Conservation (phyloP, 2,113 vertebrate species). For the Mola mola region DNA sequence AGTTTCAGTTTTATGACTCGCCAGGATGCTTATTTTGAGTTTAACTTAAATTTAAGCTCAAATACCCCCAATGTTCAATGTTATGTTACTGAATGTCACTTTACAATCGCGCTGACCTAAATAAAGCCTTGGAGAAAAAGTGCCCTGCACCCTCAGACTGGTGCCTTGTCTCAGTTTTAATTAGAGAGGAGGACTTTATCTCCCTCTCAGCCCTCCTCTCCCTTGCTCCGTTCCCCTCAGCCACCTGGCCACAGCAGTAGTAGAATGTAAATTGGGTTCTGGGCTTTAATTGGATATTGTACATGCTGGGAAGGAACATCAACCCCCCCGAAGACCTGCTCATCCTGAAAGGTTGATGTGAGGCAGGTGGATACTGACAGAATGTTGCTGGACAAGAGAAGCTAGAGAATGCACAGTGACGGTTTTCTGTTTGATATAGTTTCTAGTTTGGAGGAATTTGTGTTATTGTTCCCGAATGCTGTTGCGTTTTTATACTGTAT, state of each 20-base stretch:
- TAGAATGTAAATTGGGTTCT: conserved; percentile 63
- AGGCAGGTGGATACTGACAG: no score
- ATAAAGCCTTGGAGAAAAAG: conserved; percentile 58
- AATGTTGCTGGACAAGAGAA: no score
- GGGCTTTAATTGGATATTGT: conserved; percentile 64
- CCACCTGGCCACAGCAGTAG: conserved; percentile 60
- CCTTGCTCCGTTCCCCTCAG: conserved; percentile 38
- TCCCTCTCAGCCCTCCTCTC: conserved; percentile 41
- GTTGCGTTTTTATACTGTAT: no score
- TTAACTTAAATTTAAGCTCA: conserved; percentile 39
- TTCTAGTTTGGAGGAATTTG: no score
- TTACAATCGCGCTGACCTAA: conserved; percentile 53
- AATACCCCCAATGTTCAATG: conserved; percentile 6
- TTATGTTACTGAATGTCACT: conserved; percentile 48
- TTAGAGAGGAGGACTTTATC: conserved; percentile 68
- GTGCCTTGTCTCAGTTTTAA: conserved; percentile 67
- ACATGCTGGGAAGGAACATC: conserved; percentile 40
- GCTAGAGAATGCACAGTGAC: no score
- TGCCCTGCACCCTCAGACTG: conserved; percentile 53
- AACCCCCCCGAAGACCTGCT: no score
- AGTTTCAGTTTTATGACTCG: neutral
- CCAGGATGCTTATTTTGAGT: conserved; percentile 7
- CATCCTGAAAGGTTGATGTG: no score
- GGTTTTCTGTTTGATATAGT: no score
- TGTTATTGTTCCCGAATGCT: no score